Base-by-base conservation (phyloP, 2,888 invertebrate genomes). In the Epirrhoe alternata region DNA sequence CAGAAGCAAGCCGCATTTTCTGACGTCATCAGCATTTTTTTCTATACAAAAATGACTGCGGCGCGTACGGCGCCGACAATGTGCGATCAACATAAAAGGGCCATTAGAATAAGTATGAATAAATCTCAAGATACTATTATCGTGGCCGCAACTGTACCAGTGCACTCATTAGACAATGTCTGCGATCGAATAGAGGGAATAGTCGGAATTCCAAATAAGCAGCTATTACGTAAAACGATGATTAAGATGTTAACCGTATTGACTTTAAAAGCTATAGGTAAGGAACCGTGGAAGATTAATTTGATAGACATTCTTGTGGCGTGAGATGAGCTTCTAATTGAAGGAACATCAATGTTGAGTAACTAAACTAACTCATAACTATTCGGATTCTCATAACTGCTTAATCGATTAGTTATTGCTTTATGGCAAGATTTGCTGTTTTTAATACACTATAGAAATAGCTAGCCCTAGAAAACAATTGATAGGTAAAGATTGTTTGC, bases 131-230 rank as follows among this genome's bases (percentile, higher is more conserved):
- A 42, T 12, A n/a, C 16, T 12, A 17, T 54, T 31, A 59, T 38
- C n/a, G 10, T 61, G 61, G 52, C 65, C 69, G 60, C 69, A 73
- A 74, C 69, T 81, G 72, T 77, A 82, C 66, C 42, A 61, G 65
- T 70, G 56, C 64, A 70, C 68, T 70, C 66, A 75, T 78, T 78
- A 74, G 74, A 77, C 77, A 77, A 77, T 74, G 73, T 77, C 74
- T 72, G 50, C 64, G 60, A 68, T 70, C 47, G 65, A 61, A 61
- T 53, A 47, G 57, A 66, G 61, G 63, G 71, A 77, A 78, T 79
- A 74, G 73, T 70, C 66, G 10, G 74, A 72, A 80, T 80, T 78
- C 75, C 75, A 77, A 78, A 75, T 77, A 75, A 63, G 63, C 68
- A 69, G 66, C 70, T 62, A 72, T 75, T 77, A 70, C 67, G 68